Evolutionary conservation across 2,797 vertebrate species (phyloP).

Genomic region (Peromyscus nudipes): DNA sequence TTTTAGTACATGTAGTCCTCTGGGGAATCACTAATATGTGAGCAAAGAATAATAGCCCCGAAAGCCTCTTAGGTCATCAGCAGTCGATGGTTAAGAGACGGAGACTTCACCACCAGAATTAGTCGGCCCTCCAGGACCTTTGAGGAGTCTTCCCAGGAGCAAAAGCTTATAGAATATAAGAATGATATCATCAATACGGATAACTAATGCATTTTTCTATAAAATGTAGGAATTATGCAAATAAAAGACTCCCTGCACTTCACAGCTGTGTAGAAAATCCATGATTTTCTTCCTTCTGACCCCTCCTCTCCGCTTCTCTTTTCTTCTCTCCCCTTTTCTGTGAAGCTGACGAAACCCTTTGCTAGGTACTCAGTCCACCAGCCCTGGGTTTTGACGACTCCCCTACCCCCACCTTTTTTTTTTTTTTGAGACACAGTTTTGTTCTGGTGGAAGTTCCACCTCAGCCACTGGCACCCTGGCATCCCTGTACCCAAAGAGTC

Average conservation of each 20-base stretch:
- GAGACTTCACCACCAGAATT: background rate
- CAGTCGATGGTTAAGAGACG: background rate
- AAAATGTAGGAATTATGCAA: background rate
- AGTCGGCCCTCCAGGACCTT: background rate
- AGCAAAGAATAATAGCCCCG: background rate
- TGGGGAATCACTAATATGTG: background rate
- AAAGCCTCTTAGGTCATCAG: background rate
- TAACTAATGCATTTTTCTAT: background rate
- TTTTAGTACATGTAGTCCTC: background rate
- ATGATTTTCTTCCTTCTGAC: background rate
- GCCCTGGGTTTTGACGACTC: background rate
- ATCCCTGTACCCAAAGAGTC: too few species aligned
- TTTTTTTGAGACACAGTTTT: too few species aligned
- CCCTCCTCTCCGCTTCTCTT: background rate
- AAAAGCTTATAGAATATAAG: background rate
- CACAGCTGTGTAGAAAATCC: background rate
- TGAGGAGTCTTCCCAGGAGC: background rate
- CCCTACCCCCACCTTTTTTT: too few species aligned
- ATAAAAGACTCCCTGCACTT: background rate
- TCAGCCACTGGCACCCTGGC: too few species aligned
- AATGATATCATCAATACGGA: background rate
- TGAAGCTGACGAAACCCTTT: background rate
- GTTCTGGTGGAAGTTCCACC: too few species aligned
- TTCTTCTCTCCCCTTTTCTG: too few species aligned
- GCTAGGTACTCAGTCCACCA: background rate